Base-by-base conservation (phyloP, 2,797 vertebrate genomes). In the Alcedo quadribrachys region DNA sequence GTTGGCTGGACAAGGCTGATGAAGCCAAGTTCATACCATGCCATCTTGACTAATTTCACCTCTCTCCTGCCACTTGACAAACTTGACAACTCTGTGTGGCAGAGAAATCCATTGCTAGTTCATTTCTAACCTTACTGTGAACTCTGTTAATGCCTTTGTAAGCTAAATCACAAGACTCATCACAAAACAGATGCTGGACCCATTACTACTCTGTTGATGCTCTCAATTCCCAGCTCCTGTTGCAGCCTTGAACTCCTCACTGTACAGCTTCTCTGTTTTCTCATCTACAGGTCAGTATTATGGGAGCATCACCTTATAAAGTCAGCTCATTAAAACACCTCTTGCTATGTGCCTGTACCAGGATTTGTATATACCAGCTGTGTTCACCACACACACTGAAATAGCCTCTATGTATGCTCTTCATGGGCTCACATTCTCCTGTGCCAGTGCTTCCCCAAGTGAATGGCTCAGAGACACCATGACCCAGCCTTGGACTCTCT, bases 391-490 rank as follows among this genome's bases (percentile, higher is more conserved):
- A n/a, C 17, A 11, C 13, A 8, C 35, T 42, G 58, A 45, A 68
- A 75, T 7, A 69, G 24, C 8, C 6, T 62, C 20, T 24, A 0
- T 30, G 2, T 24, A 0, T 30, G 2, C 12, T 43, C 46, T 55
- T 53, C 74, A 16, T 5, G 15, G 48, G 30, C 12, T 32, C 5
- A 11, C 25, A 14, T 22, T 58, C 60, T 51, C 14, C 16, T 60
- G n/a, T 85, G 11, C 24, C 22, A 5, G 65, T 3, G 24, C 13
- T 55, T 88, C 15, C 66, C 13, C 12, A 15, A 2, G 1, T 45
- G 22, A 54, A 84, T 35, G 30, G 24, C 11, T 35, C 4, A 11
- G 8, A 58, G 30, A 28, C 15, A 53, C 14, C 0, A 0, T 9
- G 37, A 30, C 4, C 42, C 42, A 76, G 5, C 15, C 15, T 69